Percentiles rank a stretch among this genome's conserved stretches.
phyloP scores from a whole-genome alignment of 2,797 vertebrate genomes.

The Phataginus tricuspis region DNA sequence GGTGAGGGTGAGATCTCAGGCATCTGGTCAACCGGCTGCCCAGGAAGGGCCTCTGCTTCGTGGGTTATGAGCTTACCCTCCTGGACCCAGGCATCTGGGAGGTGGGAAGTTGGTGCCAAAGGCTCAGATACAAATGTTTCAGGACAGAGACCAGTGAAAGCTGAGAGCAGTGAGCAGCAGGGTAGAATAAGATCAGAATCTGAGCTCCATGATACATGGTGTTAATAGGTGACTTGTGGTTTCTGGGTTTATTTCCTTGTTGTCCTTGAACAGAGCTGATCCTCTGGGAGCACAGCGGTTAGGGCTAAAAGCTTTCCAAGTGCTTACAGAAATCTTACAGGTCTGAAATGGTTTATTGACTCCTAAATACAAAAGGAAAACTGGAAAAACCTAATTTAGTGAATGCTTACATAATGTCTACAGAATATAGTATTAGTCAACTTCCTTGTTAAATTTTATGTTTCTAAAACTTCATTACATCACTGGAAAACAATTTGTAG shows the following conservation, averaged over 20 bases:
- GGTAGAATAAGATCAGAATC: neutral
- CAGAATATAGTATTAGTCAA: neutral
- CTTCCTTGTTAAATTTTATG: neutral
- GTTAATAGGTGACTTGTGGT: neutral
- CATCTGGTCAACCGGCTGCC: neutral
- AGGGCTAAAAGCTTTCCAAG: neutral
- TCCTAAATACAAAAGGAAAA: constrained; percentile 11
- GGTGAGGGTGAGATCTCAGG: neutral
- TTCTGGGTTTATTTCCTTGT: constrained; percentile 21
- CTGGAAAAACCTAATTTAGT: constrained; percentile 10
- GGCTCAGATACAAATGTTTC: neutral
- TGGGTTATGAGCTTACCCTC: neutral
- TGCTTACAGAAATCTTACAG: neutral
- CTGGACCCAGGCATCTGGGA: neutral
- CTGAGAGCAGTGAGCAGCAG: neutral
- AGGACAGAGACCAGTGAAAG: neutral
- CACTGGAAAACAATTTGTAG: neutral
- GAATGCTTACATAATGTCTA: neutral
- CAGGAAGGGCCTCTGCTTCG: neutral
- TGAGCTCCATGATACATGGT: neutral
- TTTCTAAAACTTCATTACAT: neutral
- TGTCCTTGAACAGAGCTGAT: neutral
- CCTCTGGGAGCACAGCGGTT: neutral
- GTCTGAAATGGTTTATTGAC: neutral
- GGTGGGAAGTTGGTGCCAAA: neutral